Conservation (phyloP, 2,113 vertebrate genomes). For the Phylloscopus trochilus region DNA sequence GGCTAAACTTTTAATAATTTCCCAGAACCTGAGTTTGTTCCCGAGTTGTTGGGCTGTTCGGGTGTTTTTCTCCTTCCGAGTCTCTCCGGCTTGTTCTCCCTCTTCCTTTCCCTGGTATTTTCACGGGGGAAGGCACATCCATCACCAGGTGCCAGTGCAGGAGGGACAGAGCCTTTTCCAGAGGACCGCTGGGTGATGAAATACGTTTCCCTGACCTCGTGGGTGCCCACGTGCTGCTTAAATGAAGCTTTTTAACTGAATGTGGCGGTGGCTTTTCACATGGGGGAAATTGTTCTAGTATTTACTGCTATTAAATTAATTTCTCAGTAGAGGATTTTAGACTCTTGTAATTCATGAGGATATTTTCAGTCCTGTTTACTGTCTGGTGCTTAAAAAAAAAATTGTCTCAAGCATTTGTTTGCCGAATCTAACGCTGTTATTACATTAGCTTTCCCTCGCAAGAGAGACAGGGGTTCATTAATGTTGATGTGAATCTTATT, state of each 20-base stretch:
- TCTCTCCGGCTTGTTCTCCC: background rate
- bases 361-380: slow-evolving; percentile 65
- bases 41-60: background rate
- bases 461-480: slow-evolving; percentile 60
- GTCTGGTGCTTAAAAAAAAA: slow-evolving; percentile 57
- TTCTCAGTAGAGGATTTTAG: slow-evolving; percentile 45
- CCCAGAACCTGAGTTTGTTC: background rate
- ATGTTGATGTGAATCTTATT: slow-evolving; percentile 49
- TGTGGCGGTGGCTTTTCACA: background rate
- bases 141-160: accelerated
- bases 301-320: slow-evolving; percentile 59
- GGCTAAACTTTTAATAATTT: background rate
- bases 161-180: background rate
- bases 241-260: slow-evolving; percentile 18
- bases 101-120: background rate
- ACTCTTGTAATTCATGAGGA: slow-evolving; percentile 61
- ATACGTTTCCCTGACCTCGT: background rate
- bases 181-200: background rate
- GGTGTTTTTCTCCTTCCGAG: background rate
- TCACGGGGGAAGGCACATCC: accelerated
- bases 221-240: background rate
- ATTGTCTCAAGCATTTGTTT: slow-evolving; percentile 56
- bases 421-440: slow-evolving; percentile 55
- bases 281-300: slow-evolving; percentile 36
- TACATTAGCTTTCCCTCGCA: slow-evolving; percentile 27